These are phyloP conservation scores for Mormyrops boulengeri DNA, from an alignment of 2,797 vertebrate genomes.

Conservation along the genomic window DNA sequence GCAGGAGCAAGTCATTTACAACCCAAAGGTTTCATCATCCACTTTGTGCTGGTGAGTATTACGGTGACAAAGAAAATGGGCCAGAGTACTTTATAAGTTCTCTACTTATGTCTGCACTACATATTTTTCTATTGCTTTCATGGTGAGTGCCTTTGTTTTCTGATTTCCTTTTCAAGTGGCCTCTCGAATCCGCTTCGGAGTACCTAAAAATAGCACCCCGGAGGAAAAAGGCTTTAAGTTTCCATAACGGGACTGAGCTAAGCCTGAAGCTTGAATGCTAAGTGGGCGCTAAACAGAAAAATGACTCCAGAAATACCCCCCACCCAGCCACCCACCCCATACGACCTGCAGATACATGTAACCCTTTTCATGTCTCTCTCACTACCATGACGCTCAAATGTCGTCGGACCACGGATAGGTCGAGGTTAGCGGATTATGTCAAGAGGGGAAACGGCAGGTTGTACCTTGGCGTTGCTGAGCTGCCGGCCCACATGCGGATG, in stretches of 20 bases:
- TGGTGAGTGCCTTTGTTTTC: constrained; percentile 14
- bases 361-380: background rate
- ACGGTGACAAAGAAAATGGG: background rate
- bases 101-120: background rate
- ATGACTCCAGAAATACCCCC: background rate
- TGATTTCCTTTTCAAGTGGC: constrained; percentile 10
- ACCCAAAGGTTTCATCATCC: background rate
- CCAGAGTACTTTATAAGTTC: background rate
- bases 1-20: background rate
- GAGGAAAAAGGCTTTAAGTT: constrained; percentile 16
- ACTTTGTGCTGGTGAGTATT: background rate
- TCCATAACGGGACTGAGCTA: background rate
- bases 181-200: background rate
- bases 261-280: background rate
- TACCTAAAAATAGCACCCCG: background rate
- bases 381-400: background rate
- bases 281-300: background rate
- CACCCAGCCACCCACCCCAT: background rate
- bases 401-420: background rate
- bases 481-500: background rate
- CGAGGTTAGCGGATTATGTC: background rate
- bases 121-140: background rate
- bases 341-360: background rate
- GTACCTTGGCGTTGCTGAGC: background rate
- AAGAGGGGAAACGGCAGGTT: background rate